These are phyloP conservation scores for Gavia stellata DNA, from an alignment of 2,113 vertebrate species.

Conservation along the genomic window DNA sequence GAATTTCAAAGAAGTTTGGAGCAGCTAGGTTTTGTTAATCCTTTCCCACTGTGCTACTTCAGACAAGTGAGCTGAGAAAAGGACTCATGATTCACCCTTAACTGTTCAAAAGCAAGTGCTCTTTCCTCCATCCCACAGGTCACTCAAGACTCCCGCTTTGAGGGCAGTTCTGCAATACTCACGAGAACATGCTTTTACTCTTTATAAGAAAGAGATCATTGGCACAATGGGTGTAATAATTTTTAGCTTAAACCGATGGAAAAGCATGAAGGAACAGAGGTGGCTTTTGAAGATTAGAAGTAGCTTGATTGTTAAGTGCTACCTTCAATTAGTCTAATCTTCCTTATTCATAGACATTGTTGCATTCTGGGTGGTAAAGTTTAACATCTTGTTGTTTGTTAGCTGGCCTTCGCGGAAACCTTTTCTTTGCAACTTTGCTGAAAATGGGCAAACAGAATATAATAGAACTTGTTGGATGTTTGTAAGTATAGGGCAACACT, in stretches of 20 bases:
- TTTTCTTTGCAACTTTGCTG: not conserved
- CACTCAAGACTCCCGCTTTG: not conserved
- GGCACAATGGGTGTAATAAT: not conserved
- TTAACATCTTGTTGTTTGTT: not conserved
- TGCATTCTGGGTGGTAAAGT: not conserved
- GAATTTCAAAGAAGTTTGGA: slow-evolving; percentile 41
- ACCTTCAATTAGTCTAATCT: not conserved
- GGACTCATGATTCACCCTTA: not conserved
- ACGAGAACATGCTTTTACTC: not conserved
- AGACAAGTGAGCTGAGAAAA: not conserved
- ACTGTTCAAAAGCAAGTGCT: not conserved
- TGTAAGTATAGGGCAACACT: fast-evolving
- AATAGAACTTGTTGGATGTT: not conserved
- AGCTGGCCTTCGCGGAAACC: not conserved
- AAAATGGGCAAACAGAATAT: not conserved
- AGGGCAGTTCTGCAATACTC: not conserved
- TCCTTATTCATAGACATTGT: not conserved
- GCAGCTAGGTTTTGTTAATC: slow-evolving; percentile 6
- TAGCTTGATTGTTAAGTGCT: not conserved
- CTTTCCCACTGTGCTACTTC: not conserved
- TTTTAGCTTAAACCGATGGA: not conserved
- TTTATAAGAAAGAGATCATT: not conserved
- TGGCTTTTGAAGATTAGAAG: not conserved
- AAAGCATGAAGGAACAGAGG: not conserved
- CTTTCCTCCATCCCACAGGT: not conserved